Evolutionary conservation across 2,113 vertebrate species (phyloP), one percentile per base, ranked within the genome.

Genomic region (Tiliqua scincoides): DNA sequence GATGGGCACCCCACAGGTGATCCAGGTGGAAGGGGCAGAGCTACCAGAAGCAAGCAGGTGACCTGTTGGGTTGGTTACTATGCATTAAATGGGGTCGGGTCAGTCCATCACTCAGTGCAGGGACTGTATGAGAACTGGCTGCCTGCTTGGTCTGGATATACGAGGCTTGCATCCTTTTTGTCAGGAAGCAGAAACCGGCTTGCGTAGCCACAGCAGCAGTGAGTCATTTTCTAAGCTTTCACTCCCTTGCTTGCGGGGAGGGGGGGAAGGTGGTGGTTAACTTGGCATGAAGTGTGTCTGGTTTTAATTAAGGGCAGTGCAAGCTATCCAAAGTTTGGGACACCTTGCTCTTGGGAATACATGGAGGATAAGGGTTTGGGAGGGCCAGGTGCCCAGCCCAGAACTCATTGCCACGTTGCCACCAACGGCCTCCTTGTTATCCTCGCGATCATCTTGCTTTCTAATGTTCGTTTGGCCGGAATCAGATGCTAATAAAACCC

Each of bases 401-500:
- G 32, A 25, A 18, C 15, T 70, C 67, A 48, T 48, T 48, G 43
- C 43, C 27, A 7, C 10, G 74, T 48, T n/a, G 48, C n/a, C 20
- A 14, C n/a, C 20, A 14, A n/a, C 0, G 9, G 2, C 54, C 21
- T 20, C 4, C 84, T 89, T 89, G 90, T 91, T 0, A 91, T 92
- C 73, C 70, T 40, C 1, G 40, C 92, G 90, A 79, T 75, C 91
- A 87, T 78, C 87, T 85, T 85, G 54, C 54, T n/a, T n/a, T n/a
- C 54, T 57, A 12, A 15, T 17, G 11, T 57, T 17, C 54, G 91
- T 92, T 93, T 94, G 87, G 84, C 89, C 86, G 83, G 89, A 91
- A 95, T 93, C 92, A 94, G 92, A 95, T 93, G 95, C 95, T 95
- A 95, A 95, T 91, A 88, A 57, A 89, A 89, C 90, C 91, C 89